Conservation (phyloP, 1,140 invertebrate species). For the Megathymus violae region DNA sequence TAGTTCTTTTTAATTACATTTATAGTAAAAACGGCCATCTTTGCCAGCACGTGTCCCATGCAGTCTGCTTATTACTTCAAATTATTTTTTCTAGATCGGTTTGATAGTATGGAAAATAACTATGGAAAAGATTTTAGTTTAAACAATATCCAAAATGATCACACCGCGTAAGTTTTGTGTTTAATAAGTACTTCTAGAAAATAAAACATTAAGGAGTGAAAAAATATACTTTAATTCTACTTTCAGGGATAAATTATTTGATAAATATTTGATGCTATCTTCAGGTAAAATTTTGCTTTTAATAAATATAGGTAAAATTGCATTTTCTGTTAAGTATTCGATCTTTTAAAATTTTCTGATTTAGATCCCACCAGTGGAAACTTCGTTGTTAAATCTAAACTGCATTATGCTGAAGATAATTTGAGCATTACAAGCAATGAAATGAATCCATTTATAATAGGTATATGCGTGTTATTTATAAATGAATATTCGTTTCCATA, state of each 20-base stretch:
- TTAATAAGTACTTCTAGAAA: conserved; percentile 42
- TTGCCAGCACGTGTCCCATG: too few relatives aligned
- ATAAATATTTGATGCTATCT: conserved; percentile 27
- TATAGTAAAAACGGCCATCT: too few relatives aligned
- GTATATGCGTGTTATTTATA: neutral
- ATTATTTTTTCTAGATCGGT: conserved; percentile 25
- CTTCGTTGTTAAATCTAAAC: conserved; percentile 20
- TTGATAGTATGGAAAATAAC: conserved; percentile 17
- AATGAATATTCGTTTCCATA: too few relatives aligned
- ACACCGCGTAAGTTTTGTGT: conserved; percentile 40
- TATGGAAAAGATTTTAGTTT: conserved; percentile 26
- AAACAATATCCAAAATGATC: conserved; percentile 36
- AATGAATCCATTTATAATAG: conserved; percentile 21
- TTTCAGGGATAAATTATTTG: conserved; percentile 33
- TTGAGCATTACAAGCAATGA: conserved; percentile 39
- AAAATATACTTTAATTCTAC: conserved; percentile 38
- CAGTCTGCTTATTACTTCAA: too few relatives aligned
- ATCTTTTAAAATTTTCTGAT: conserved; percentile 1
- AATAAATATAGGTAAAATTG: neutral
- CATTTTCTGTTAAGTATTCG: neutral
- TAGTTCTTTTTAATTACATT: too few relatives aligned
- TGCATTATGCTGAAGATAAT: conserved; percentile 28
- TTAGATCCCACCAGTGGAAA: conserved; percentile 4
- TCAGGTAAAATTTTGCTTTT: conserved; percentile 21
- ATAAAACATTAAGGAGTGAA: conserved; percentile 34